Conservation (phyloP, 2,797 vertebrate species). For the Eulemur coronatus region DNA sequence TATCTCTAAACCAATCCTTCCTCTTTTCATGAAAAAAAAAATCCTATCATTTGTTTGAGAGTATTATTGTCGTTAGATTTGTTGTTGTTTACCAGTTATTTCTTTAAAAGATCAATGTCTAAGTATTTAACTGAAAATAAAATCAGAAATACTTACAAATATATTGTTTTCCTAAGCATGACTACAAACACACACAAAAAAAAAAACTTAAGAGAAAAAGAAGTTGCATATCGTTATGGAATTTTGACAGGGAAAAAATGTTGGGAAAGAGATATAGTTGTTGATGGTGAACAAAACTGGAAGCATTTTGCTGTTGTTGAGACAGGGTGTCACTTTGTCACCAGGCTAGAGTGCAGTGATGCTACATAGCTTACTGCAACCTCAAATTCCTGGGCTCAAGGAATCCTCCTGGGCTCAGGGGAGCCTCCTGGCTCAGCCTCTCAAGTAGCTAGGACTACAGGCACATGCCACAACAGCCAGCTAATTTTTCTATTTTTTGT, state of each 20-base stretch:
- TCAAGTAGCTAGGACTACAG: neutral
- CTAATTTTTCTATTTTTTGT: neutral
- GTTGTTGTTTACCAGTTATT: neutral
- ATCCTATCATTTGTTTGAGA: neutral
- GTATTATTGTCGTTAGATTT: neutral
- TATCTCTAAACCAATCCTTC: neutral
- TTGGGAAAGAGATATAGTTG: neutral
- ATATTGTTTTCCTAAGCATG: neutral
- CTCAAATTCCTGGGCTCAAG: neutral
- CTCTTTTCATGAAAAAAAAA: neutral
- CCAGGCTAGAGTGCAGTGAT: neutral
- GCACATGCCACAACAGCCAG: neutral
- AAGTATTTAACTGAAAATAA: neutral
- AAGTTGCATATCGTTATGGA: neutral
- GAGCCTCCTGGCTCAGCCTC: neutral
- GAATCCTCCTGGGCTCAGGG: neutral
- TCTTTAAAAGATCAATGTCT: neutral
- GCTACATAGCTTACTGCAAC: neutral
- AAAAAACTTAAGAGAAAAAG: neutral
- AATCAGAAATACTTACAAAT: neutral
- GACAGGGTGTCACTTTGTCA: neutral
- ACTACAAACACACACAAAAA: neutral
- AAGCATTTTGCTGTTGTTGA: neutral
- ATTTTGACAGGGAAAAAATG: neutral
- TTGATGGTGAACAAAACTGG: neutral